These are phyloP conservation scores for Julus scandinavius DNA, from an alignment of 2,888 invertebrate species.

Conservation along the genomic window DNA sequence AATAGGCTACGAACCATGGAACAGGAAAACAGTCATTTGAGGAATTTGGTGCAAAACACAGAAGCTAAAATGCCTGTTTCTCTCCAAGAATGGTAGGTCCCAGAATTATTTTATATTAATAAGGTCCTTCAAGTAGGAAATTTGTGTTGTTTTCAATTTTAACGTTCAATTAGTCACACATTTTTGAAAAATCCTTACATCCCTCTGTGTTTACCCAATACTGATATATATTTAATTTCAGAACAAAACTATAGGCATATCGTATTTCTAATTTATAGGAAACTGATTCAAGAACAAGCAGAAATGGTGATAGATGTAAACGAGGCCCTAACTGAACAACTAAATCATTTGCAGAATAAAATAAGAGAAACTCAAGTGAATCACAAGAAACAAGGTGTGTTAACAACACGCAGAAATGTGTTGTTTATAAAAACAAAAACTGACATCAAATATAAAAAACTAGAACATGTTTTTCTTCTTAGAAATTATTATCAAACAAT, in stretches of 20 bases:
- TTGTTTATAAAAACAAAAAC: not conserved
- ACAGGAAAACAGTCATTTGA: not conserved
- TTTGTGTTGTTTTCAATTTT: too few relatives aligned
- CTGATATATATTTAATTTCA: not conserved
- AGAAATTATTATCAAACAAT: conserved; percentile 13
- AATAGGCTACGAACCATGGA: not conserved
- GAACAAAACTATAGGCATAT: not conserved
- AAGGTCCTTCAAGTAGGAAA: too few relatives aligned
- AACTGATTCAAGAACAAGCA: conserved; percentile 41
- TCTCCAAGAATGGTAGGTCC: not conserved
- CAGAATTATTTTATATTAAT: too few relatives aligned
- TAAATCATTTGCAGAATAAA: conserved; percentile 39
- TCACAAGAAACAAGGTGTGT: conserved; percentile 37
- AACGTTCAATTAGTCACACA: not conserved
- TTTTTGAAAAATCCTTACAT: not conserved
- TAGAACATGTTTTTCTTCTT: not conserved
- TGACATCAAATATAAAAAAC: not conserved
- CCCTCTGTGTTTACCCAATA: not conserved
- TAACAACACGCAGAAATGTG: too few relatives aligned
- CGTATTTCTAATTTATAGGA: not conserved
- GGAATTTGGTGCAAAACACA: conserved; percentile 22
- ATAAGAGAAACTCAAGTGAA: conserved; percentile 16
- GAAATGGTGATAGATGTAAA: conserved; percentile 28
- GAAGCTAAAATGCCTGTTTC: conserved; percentile 17
- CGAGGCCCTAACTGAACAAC: conserved; percentile 32